Percentiles rank a stretch among this genome's conserved stretches.
phyloP scores from a whole-genome alignment of 2,888 invertebrate species.

The Andrena haemorrhoa region DNA sequence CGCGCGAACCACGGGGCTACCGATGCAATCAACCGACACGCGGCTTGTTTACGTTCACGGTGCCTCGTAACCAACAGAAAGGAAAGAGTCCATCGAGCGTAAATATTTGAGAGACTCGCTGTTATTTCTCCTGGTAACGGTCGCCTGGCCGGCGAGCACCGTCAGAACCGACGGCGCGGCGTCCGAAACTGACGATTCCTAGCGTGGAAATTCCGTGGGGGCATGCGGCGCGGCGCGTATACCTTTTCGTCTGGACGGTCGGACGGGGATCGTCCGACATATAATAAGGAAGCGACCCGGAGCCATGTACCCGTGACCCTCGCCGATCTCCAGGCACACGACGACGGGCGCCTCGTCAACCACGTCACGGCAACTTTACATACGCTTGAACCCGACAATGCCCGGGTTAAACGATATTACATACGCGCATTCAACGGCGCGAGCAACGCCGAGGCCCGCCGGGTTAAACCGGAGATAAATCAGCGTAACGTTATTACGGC shows the following conservation, averaged over 20 bases:
- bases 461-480: slow-evolving; percentile 81
- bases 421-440: slow-evolving; percentile 68
- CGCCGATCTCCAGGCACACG: slow-evolving; percentile 61
- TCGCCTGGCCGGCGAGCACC: background rate
- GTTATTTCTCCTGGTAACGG: slow-evolving; percentile 16
- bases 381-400: slow-evolving; percentile 81
- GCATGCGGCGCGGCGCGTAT: background rate
- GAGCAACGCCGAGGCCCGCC: slow-evolving; percentile 62
- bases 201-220: slow-evolving; percentile 25
- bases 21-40: background rate
- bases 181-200: slow-evolving; percentile 33
- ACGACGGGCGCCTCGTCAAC: slow-evolving; percentile 68
- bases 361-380: slow-evolving; percentile 81
- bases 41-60: background rate
- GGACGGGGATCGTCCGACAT: slow-evolving; percentile 47
- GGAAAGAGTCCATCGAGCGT: background rate
- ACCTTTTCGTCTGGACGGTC: slow-evolving; percentile 22
- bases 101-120: slow-evolving; percentile 6
- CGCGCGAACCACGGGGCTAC: background rate
- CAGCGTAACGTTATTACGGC: slow-evolving; percentile 79
- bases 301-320: slow-evolving; percentile 65
- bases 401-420: slow-evolving; percentile 81
- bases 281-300: slow-evolving; percentile 77
- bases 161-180: slow-evolving; percentile 13
- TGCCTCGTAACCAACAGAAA: slow-evolving; percentile 6